Base-by-base conservation (phyloP, 2,797 vertebrate species). In the Coregonus ussuriensis region DNA sequence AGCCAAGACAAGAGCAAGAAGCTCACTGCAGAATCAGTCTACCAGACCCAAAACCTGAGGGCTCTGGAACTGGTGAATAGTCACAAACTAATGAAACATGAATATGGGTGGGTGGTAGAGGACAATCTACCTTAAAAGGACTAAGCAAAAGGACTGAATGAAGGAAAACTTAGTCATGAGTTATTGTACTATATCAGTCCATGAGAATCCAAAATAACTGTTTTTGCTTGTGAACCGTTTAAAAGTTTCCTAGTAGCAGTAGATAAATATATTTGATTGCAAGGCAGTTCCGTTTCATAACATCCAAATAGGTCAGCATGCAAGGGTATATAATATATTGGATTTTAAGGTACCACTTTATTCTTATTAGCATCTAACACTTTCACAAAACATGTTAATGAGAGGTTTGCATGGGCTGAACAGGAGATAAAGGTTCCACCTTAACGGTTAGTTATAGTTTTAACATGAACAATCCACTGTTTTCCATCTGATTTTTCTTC, bases 251-350 rank as follows among this genome's bases (percentile, higher is more conserved):
- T 88, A 88, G 86, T 91, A 92, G 86, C 89, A 91, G 88, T 90
- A 88, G 89, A 92, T 94, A 94, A 91, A 93, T 94, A 92, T 92
- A 86, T 92, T 91, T 91, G 89, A 91, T 88, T 84, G 93, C 94
- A 94, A 95, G 92, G 92, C 94, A 94, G 90, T 94, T 93, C 91
- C 91, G 92, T 94, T 94, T 94, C 92, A 94, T 92, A 94, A 91
- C 91, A 94, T 94, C 94, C 93, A 94, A 93, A 93, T 90, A 94
- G 91, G 91, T 93, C 89, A 88, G 91, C 94, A 94, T 95, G 94
- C 94, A 94, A 92, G 90, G 91, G 91, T 94, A 93, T 93, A 94
- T 91, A 93, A 83, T 91, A 92, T 91, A 89, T 87, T 86, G 90
- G 82, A 76, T 89, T 84, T 89, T 84, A 87, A 87, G 81, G 81